Conservation (phyloP, 2,888 invertebrate genomes). For the Eupeodes latifasciatus region DNA sequence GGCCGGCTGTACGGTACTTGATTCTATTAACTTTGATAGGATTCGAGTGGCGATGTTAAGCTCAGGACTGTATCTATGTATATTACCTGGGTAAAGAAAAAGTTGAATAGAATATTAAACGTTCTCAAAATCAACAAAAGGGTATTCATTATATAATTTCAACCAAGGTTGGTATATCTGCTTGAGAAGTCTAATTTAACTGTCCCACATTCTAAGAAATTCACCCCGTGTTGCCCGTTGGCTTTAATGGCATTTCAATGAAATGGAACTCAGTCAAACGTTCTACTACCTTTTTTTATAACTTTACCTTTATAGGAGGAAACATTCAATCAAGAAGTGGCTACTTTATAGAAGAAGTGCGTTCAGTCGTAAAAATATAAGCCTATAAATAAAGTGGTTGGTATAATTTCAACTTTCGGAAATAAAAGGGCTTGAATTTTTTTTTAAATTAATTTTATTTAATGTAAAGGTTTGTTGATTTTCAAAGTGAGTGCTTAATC, state of each 20-base stretch:
- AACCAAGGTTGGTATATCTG: not conserved
- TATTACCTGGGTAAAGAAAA: not conserved
- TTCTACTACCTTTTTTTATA: not conserved
- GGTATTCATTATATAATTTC: not conserved
- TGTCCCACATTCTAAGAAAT: not conserved
- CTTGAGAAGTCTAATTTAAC: not conserved
- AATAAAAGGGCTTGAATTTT: not conserved
- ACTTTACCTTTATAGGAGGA: not conserved
- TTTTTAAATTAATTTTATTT: not conserved
- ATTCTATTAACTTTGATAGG: constrained; percentile 55
- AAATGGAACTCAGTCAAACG: not conserved
- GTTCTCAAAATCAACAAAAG: not conserved
- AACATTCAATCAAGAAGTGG: not conserved
- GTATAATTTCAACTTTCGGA: not conserved
- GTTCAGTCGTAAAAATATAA: not conserved
- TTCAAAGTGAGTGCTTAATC: not conserved
- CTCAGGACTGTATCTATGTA: not conserved
- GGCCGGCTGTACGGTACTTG: constrained; percentile 1
- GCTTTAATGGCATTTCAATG: not conserved
- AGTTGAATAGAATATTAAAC: not conserved
- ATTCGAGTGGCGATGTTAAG: constrained; percentile 15
- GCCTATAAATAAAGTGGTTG: not conserved
- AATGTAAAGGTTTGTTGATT: not conserved
- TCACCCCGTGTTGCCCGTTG: not conserved
- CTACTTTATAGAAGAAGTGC: not conserved